phyloP scores from a whole-genome alignment of 2,113 vertebrate genomes.

The Corythoichthys intestinalis region DNA sequence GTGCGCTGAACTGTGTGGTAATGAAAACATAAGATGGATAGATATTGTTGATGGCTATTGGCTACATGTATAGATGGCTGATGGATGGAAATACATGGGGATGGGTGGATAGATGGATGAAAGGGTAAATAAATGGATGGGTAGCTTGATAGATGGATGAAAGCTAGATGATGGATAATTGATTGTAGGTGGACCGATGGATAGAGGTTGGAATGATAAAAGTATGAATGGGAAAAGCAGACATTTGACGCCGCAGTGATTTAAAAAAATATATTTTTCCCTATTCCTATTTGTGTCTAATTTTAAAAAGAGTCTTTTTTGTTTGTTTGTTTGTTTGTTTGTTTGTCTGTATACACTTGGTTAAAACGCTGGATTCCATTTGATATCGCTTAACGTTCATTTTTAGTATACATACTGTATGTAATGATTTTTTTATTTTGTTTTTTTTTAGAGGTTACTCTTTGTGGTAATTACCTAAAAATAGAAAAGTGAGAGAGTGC shows the following conservation, averaged over 20 bases:
- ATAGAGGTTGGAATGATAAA: no score
- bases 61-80: no score
- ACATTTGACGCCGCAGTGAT: no score
- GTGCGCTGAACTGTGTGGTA: no score
- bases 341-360: neutral
- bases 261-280: no score
- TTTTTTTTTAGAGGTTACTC: neutral
- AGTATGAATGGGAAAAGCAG: no score
- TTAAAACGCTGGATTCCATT: neutral
- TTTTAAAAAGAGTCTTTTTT: neutral
- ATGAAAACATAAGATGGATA: neutral
- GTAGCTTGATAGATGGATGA: no score
- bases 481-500: neutral
- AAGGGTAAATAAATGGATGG: neutral
- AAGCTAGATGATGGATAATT: no score
- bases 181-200: no score
- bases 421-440: neutral
- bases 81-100: neutral
- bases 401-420: neutral
- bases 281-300: no score
- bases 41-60: no score
- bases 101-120: neutral
- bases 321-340: neutral
- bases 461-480: neutral
- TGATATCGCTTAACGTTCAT: no score